phyloP scores from a whole-genome alignment of 2,888 invertebrate species.

The Ischnus inquisitorius region DNA sequence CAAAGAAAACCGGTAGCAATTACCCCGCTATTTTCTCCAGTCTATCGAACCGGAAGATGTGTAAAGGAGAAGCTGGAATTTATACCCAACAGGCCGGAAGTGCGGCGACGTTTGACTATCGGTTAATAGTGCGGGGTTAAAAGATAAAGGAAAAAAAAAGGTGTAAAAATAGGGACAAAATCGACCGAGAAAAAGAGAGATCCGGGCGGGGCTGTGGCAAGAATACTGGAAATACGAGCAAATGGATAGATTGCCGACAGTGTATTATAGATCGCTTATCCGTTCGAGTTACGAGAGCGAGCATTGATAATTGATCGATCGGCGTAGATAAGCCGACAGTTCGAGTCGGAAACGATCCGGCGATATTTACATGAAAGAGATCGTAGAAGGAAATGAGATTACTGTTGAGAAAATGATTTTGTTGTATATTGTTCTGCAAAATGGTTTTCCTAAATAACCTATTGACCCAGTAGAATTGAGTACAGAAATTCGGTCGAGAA shows the following conservation, averaged over 20 bases:
- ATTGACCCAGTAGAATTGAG: too few species aligned
- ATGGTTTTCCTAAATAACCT: too few species aligned
- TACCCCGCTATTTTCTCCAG: slow-evolving; percentile 43
- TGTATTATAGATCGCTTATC: not conserved
- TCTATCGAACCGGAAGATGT: slow-evolving; percentile 40
- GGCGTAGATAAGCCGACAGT: not conserved
- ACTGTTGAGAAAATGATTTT: not conserved
- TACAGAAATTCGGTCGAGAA: too few species aligned
- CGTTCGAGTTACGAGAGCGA: slow-evolving; percentile 5
- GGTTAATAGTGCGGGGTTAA: slow-evolving; percentile 33
- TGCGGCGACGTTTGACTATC: not conserved
- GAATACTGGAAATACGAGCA: not conserved
- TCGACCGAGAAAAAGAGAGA: not conserved
- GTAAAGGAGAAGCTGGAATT: not conserved
- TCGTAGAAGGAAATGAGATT: not conserved
- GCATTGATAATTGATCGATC: slow-evolving; percentile 15
- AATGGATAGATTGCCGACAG: not conserved
- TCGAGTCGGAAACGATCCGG: not conserved
- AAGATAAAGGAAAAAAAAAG: not conserved
- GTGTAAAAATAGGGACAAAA: not conserved
- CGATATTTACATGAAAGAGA: not conserved
- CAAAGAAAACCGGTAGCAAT: slow-evolving; percentile 58
- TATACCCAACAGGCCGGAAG: slow-evolving; percentile 53
- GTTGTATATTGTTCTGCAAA: too few species aligned
- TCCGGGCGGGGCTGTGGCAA: not conserved